Percentiles rank a stretch among this genome's conserved stretches.
Evolutionary conservation across 2,113 vertebrate species (phyloP).

Genomic region (Acrocephalus arundinaceus): DNA sequence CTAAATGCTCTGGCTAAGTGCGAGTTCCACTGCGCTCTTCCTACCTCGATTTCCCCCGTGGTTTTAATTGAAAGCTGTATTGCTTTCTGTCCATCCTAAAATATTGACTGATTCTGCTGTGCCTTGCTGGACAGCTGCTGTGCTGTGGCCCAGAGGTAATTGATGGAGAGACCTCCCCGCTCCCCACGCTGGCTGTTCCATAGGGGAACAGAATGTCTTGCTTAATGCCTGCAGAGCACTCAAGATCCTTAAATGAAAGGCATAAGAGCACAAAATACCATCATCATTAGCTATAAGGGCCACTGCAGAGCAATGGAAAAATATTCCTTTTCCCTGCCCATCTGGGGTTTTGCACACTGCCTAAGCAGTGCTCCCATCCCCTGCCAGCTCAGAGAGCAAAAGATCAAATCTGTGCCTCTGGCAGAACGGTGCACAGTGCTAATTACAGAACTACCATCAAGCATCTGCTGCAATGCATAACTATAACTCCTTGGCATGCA

Average conservation of each 20-base stretch:
- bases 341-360: constrained; percentile 29
- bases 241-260: constrained; percentile 40
- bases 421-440: constrained; percentile 7
- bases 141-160: neutral
- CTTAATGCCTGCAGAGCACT: neutral
- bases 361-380: constrained; percentile 9
- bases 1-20: neutral
- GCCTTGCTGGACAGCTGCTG: neutral
- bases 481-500: constrained; percentile 14
- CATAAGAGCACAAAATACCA: constrained; percentile 6
- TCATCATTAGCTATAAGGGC: neutral
- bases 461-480: constrained; percentile 52
- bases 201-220: neutral
- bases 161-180: neutral
- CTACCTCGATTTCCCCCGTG: neutral
- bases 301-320: constrained; percentile 35
- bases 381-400: constrained; percentile 53
- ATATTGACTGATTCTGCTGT: neutral
- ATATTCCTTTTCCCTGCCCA: neutral
- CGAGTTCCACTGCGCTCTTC: neutral
- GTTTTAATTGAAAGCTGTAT: constrained; percentile 20
- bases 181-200: neutral
- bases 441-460: constrained; percentile 58
- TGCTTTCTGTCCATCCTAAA: neutral
- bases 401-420: constrained; percentile 46